Evolutionary conservation across 92 coral and sea anemone species (phyloP), one percentile per base, ranked within the genome.

Genomic region (Pocillopora meandrina): DNA sequence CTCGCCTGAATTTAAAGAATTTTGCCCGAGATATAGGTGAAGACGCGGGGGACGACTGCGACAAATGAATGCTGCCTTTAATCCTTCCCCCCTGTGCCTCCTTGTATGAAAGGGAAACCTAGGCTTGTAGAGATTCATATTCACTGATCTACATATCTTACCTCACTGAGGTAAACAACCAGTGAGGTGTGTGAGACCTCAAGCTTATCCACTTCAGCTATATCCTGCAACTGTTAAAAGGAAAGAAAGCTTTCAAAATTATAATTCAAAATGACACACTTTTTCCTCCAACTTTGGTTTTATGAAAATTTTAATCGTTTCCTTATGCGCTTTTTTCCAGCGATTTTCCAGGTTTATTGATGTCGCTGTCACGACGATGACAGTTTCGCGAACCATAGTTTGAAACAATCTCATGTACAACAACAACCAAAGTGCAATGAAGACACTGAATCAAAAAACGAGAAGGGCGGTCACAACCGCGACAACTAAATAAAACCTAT

Each of bases 101-200:
- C 5, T 42, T 3, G 52, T 42, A 42, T 42, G 31, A 26, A 26
- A 26, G 31, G 31, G 31, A 26, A 26, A 19, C n/a, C 49, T 13
- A 12, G 5, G 12, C 12, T 18, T 6, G 34, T 56, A n/a, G 36
- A 3, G 42, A 4, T 66, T 36, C 15, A 35, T 36, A 14, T 56
- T 21, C 12, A 15, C 7, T 20, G 23, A 59, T 11, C 35, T 52
- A 19, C 16, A 16, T 61, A 12, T 59, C 88, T 88, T 58, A 91
- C 95, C 88, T 82, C 84, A 56, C 82, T 80, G 81, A 91, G 60
- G 55, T 91, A 91, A 65, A 91, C 76, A 26, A 91, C 90, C 69
- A 91, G 58, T 26, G 92, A 85, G 65, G 86, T 76, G 76, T 91
- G 82, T 10, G 95, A 88, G 26, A 73, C 61, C 71, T 91, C 95